Conservation (phyloP, 2,888 invertebrate genomes). For the Hirudinaria manillensis region DNA sequence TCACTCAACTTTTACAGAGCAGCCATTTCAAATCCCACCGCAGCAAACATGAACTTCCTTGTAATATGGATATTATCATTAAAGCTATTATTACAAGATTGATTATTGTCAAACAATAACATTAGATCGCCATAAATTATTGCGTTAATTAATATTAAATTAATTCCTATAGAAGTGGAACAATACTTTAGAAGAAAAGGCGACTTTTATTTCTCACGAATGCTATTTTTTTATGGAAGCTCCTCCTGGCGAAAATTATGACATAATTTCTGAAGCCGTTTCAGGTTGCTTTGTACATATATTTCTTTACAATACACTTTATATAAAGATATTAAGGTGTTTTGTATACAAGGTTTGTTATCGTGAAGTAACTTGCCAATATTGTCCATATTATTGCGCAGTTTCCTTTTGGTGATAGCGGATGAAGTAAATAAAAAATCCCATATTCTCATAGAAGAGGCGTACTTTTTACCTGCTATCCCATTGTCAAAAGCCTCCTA, state of each 20-base stretch:
- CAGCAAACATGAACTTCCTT: conserved; percentile 23
- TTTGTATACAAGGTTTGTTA: too few relatives aligned
- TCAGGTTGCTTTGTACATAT: background rate
- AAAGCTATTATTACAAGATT: background rate
- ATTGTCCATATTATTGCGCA: too few relatives aligned
- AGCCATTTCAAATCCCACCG: conserved; percentile 15
- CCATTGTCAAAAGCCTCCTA: too few relatives aligned
- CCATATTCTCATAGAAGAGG: too few relatives aligned
- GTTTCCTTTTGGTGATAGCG: too few relatives aligned
- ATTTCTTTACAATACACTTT: background rate
- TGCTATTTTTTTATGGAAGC: conserved; percentile 3
- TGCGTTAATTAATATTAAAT: background rate
- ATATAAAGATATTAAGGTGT: too few relatives aligned
- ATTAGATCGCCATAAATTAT: background rate
- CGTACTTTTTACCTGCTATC: too few relatives aligned
- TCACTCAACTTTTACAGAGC: conserved; percentile 20
- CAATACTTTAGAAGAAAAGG: background rate
- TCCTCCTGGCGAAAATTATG: conserved; percentile 1
- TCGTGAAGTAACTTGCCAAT: too few relatives aligned
- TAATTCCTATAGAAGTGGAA: background rate
- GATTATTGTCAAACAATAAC: too few relatives aligned
- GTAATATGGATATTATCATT: background rate
- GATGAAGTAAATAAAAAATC: too few relatives aligned
- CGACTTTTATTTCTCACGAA: conserved; percentile 4
- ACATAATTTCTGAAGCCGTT: conserved; percentile 4